Conservation (phyloP, 2,888 invertebrate species). For the Entomobrya proxima region DNA sequence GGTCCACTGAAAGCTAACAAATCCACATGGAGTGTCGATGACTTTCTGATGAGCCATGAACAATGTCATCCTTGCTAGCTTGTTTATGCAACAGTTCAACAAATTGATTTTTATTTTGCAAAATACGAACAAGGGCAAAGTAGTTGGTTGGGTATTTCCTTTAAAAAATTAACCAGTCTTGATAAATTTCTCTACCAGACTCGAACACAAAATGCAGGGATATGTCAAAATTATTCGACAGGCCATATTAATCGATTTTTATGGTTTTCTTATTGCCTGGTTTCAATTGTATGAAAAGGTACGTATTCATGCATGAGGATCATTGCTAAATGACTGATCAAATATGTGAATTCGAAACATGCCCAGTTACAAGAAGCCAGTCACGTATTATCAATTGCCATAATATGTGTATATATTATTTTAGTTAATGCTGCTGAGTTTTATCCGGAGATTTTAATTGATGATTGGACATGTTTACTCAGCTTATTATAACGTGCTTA, state of each 20-base stretch:
- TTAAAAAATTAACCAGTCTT: slow-evolving; percentile 28
- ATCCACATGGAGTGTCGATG: slow-evolving; percentile 29
- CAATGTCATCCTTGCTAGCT: slow-evolving; percentile 20
- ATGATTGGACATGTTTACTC: slow-evolving; percentile 53
- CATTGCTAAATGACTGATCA: too few species aligned
- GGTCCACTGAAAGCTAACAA: neutral
- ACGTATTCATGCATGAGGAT: too few species aligned
- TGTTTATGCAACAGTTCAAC: slow-evolving; percentile 18
- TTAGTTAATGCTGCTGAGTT: neutral
- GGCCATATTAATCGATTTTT: slow-evolving; percentile 3
- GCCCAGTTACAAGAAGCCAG: too few species aligned
- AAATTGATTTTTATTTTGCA: slow-evolving; percentile 32
- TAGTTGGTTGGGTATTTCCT: slow-evolving; percentile 12
- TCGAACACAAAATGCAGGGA: neutral
- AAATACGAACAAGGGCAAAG: neutral
- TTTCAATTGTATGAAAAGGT: too few species aligned
- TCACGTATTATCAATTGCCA: too few species aligned
- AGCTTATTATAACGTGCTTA: slow-evolving; percentile 24
- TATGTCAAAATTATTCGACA: slow-evolving; percentile 10
- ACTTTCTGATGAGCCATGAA: slow-evolving; percentile 52
- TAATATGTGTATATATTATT: too few species aligned
- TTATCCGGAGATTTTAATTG: slow-evolving; percentile 47
- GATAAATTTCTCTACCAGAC: slow-evolving; percentile 7
- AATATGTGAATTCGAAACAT: too few species aligned
- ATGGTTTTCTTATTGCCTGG: too few species aligned